Base-by-base conservation (phyloP, 2,113 vertebrate species). In the Onychorhynchus coronatus region DNA sequence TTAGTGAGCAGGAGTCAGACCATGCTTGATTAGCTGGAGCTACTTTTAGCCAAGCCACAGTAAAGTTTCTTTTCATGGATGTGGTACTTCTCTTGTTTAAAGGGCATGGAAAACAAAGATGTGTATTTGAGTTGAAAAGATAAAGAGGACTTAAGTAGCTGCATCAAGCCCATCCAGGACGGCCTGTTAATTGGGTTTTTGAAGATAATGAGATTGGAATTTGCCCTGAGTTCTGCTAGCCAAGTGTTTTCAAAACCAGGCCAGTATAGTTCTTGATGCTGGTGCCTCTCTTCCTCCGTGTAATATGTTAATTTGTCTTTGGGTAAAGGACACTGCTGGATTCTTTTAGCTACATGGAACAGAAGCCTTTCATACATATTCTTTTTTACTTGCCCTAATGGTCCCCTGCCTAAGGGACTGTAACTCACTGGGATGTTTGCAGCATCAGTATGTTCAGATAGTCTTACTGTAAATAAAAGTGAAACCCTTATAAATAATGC, bases 401-500 rank as follows among this genome's bases (percentile, higher is more conserved):
- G 44, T 52, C 11, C 50, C 16, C 63, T 71, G 0, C 35, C 33
- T 35, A 37, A 62, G 55, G 67, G 35, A 33, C 46, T 83, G 49
- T 52, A 66, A 70, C 44, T 73, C 77, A 33, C 71, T 37, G 74
- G 56, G 77, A 42, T 0, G 6, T 50, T 85, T 42, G 55, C 90
- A 81, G 44, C 50, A 37, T 76, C 66, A 30, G 14, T 68, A 78
- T 49, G 24, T 65, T 65, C 39, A 47, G 84, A 41, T 88, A 85
- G 42, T 71, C 72, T 83, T 92, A 62, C 88, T 88, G 75, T 61
- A 85, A 93, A 58, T 80, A 62, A 59, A 78, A 86, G 70, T 53
- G 50, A 95, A 86, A 63, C 88, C 50, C 5, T 71, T 77, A 42
- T 86, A 90, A 93, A 94, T 96, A 86, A 95, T 92, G 67, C 46